Base-by-base conservation (phyloP, 2,888 invertebrate genomes). In the Argyra leucocephala region DNA sequence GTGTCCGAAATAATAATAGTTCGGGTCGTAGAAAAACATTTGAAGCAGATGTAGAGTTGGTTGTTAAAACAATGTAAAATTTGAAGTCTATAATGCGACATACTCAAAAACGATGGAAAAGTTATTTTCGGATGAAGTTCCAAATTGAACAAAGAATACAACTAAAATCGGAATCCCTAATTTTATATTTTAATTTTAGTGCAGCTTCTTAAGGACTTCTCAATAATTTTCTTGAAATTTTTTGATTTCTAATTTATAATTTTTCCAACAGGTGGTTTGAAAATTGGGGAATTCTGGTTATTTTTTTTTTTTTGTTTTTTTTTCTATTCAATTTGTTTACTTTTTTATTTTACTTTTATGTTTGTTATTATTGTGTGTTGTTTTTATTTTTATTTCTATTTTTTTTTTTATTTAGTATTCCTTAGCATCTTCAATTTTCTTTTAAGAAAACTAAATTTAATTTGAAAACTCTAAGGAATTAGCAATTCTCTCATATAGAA, bases 391-490 rank as follows among this genome's bases (percentile, higher is more conserved):
- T n/a, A n/a, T n/a, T 31, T 31, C 31, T 31, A 31, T 31, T 31
- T 31, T 31, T 31, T 31, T 31, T 12, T 31, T 31, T 5, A 48
- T 48, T 48, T 48, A 18, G n/a, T 48, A 48, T 48, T 48, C 48
- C 18, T 48, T 18, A 48, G 48, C 48, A 48, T 48, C 48, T 48
- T 48, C 48, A 48, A 48, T 48, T 48, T 48, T 48, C 48, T 48
- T 48, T 15, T 12, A 9, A n/a, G 5, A 18, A 48, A 48, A 48
- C 48, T 18, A 48, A 48, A 48, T 48, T 48, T 48, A 48, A 48
- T 48, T 48, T 48, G 48, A 48, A 48, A 48, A 48, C 48, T 48
- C 48, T 48, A 48, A 48, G 48, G 48, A 48, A 48, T 48, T 48
- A n/a, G 48, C 18, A 48, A 48, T 48, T 48, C n/a, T 9, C 48